A percentile compares a stretch with the other conserved stretches of the same genome.
Evolutionary conservation across 2,888 invertebrate species (phyloP).

Genomic region (Cryptus viduatorius): DNA sequence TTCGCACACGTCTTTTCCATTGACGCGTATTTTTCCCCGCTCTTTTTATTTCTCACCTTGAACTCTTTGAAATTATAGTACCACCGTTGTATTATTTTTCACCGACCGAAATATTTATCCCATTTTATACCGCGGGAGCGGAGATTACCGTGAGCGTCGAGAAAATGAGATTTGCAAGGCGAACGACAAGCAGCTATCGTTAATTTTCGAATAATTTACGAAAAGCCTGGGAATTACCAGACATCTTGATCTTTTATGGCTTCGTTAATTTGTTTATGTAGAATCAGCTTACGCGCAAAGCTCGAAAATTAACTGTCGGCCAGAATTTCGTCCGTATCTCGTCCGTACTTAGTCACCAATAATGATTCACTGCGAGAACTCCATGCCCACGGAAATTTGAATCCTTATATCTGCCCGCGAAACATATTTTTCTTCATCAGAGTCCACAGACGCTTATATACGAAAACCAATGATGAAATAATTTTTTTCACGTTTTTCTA

Average conservation of each 20-base stretch:
- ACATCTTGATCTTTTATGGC: background rate
- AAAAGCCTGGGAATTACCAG: background rate
- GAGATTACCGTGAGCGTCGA: background rate
- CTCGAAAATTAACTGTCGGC: background rate
- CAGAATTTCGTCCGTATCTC: background rate
- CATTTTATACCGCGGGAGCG: background rate
- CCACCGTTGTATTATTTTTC: background rate
- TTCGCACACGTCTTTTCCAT: background rate
- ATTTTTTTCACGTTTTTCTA: too few relatives aligned
- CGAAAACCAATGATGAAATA: too few relatives aligned
- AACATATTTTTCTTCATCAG: too few relatives aligned
- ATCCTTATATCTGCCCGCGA: too few relatives aligned
- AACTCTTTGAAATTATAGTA: slow-evolving; percentile 11
- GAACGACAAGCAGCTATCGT: background rate
- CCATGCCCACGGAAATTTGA: too few relatives aligned
- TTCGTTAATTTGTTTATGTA: background rate
- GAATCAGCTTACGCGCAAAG: background rate
- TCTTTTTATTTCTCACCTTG: background rate
- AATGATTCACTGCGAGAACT: too few relatives aligned
- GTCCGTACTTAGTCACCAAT: background rate
- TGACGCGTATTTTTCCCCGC: background rate
- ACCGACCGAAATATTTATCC: slow-evolving; percentile 14
- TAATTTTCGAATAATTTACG: background rate
- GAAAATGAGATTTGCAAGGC: background rate
- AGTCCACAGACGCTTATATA: too few relatives aligned